These are phyloP conservation scores for Brachystomella parvula DNA, from an alignment of 1,140 invertebrate species.

Conservation along the genomic window DNA sequence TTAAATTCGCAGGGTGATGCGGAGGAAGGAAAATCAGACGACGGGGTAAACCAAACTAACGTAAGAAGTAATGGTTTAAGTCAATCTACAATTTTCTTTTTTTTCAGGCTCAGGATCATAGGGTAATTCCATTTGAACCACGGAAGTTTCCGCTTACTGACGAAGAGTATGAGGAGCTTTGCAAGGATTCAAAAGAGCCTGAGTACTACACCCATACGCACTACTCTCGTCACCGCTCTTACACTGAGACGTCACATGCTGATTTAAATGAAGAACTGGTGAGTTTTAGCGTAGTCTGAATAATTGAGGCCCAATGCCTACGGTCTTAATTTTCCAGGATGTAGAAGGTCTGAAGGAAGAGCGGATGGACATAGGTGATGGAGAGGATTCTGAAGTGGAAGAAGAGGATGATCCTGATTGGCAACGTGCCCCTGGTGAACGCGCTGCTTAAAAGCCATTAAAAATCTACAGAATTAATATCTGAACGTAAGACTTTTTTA, in stretches of 20 bases:
- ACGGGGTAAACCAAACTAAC: conserved; percentile 17
- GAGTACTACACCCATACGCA: too few species aligned
- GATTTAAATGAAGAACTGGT: too few species aligned
- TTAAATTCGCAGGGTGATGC: conserved; percentile 33
- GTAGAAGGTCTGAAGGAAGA: too few species aligned
- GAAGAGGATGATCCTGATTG: conserved; percentile 1
- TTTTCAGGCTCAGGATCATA: background rate
- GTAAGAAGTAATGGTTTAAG: conserved; percentile 8
- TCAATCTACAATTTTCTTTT: conserved; percentile 21
- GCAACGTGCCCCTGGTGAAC: background rate
- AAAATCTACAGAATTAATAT: background rate
- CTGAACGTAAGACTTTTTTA: background rate
- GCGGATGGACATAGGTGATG: background rate
- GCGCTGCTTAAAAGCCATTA: background rate
- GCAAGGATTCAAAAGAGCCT: too few species aligned
- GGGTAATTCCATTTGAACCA: conserved; percentile 56
- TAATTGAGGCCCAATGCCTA: too few species aligned
- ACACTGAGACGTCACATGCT: too few species aligned
- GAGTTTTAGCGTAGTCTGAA: too few species aligned
- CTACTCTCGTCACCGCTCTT: too few species aligned
- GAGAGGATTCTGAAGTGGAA: background rate
- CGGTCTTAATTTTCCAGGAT: too few species aligned
- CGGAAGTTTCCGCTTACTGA: conserved; percentile 66
- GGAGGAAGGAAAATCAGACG: conserved; percentile 41
- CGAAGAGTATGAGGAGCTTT: conserved; percentile 59